These are phyloP conservation scores for Tapirus terrestris DNA, from an alignment of 2,113 vertebrate species.

Conservation along the genomic window DNA sequence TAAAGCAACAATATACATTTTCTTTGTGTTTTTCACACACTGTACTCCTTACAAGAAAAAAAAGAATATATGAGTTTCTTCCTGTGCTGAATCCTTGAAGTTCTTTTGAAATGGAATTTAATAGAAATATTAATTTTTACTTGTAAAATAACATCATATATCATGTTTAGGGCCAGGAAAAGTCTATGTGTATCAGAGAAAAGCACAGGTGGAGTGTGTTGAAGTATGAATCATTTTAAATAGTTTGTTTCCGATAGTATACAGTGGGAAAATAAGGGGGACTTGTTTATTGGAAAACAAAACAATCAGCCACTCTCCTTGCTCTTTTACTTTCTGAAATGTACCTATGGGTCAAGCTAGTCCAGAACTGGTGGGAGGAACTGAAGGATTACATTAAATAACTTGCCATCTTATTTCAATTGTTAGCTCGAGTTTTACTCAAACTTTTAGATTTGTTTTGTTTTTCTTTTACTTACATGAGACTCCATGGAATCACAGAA, in stretches of 20 bases:
- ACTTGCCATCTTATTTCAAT: constrained; percentile 13
- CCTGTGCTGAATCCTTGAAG: constrained; percentile 50
- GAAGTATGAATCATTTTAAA: constrained; percentile 42
- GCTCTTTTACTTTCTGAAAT: not conserved
- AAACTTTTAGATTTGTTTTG: constrained; percentile 30
- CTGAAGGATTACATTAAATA: not conserved
- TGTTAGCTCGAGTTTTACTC: constrained; percentile 53
- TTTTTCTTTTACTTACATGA: not conserved
- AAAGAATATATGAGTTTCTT: constrained; percentile 64
- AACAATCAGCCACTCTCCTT: not conserved
- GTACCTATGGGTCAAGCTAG: not conserved
- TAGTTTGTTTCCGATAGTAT: not conserved
- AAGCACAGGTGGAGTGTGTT: not conserved
- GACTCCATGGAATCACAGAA: not conserved
- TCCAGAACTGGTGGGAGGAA: constrained; percentile 14
- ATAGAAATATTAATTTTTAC: constrained; percentile 74
- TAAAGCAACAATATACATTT: constrained; percentile 71
- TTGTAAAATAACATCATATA: constrained; percentile 53
- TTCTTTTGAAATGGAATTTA: constrained; percentile 68
- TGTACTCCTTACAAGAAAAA: constrained; percentile 49
- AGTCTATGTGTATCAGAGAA: not conserved
- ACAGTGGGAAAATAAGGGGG: not conserved
- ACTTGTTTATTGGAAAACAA: not conserved
- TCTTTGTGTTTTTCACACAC: constrained; percentile 57
- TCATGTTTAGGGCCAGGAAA: constrained; percentile 51